phyloP scores from a whole-genome alignment of 2,797 vertebrate genomes.

The Siniperca undulata region DNA sequence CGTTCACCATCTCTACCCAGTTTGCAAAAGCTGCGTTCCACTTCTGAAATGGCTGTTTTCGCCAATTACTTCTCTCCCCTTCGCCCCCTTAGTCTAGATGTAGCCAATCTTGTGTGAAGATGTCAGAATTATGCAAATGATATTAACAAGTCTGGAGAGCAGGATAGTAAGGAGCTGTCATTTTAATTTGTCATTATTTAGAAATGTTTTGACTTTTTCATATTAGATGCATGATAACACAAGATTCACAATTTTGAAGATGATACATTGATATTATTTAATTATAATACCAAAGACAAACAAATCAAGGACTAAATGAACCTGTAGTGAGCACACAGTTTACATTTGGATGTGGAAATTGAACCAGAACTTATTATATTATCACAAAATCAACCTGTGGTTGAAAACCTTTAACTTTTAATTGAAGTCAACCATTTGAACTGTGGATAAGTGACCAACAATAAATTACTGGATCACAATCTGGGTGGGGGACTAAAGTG shows the following conservation, averaged over 20 bases:
- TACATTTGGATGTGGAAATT: conserved; percentile 5
- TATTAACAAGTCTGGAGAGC: conserved; percentile 32
- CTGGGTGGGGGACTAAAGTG: background rate
- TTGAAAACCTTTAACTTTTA: conserved; percentile 6
- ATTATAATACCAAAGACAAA: background rate
- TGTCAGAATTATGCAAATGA: conserved; percentile 69
- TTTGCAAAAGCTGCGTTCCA: conserved; percentile 55
- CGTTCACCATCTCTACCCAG: conserved; percentile 45
- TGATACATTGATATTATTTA: background rate
- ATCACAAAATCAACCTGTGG: background rate
- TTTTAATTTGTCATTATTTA: conserved; percentile 48
- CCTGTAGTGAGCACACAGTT: background rate
- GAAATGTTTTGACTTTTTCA: conserved; percentile 33
- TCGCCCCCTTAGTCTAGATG: conserved; percentile 61
- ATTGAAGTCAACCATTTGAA: background rate
- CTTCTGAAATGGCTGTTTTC: conserved; percentile 74
- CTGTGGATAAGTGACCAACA: background rate
- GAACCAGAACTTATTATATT: background rate
- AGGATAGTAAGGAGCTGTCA: conserved; percentile 23
- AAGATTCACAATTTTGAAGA: conserved; percentile 2
- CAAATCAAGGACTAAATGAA: conserved; percentile 19
- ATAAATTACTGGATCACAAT: background rate
- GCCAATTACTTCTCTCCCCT: conserved; percentile 57
- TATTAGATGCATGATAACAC: conserved; percentile 16
- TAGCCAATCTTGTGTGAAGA: conserved; percentile 68